Evolutionary conservation across 2,797 vertebrate species (phyloP).

Genomic region (Florisuga fusca): DNA sequence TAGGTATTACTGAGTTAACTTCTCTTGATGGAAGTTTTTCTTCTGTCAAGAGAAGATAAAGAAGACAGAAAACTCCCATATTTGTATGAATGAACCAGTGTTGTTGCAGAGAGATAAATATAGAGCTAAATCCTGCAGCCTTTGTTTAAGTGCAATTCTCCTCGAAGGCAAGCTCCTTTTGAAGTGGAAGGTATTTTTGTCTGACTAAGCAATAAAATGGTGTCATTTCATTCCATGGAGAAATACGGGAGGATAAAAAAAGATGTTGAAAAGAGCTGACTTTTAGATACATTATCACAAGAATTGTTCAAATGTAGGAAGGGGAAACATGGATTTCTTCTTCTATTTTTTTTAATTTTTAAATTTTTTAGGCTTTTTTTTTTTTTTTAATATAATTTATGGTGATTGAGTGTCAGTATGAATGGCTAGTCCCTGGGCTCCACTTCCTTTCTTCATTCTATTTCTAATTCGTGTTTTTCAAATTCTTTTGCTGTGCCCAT

Average conservation of each 20-base stretch:
- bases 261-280: constrained; percentile 14
- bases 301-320: not conserved
- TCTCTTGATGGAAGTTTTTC: not conserved
- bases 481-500: constrained; percentile 15
- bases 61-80: not conserved
- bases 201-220: constrained; percentile 59
- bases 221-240: constrained; percentile 53
- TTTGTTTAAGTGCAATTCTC: constrained; percentile 63
- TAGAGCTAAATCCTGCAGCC: constrained; percentile 35
- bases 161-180: constrained; percentile 60
- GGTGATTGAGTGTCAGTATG: constrained; percentile 39
- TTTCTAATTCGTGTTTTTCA: constrained; percentile 54
- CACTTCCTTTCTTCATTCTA: constrained; percentile 20
- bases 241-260: constrained; percentile 22
- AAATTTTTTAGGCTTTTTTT: not conserved
- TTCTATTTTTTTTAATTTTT: not conserved
- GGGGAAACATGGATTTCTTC: not conserved
- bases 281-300: constrained; percentile 11
- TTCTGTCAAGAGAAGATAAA: not conserved
- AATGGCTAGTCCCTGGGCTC: constrained; percentile 25
- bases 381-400: not conserved
- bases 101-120: constrained; percentile 37
- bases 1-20: not conserved
- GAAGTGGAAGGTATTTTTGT: constrained; percentile 68
- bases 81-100: constrained; percentile 43